Percentiles rank a stretch among this genome's conserved stretches.
phyloP scores from a whole-genome alignment of 2,113 vertebrate species.

The Uria aalge region DNA sequence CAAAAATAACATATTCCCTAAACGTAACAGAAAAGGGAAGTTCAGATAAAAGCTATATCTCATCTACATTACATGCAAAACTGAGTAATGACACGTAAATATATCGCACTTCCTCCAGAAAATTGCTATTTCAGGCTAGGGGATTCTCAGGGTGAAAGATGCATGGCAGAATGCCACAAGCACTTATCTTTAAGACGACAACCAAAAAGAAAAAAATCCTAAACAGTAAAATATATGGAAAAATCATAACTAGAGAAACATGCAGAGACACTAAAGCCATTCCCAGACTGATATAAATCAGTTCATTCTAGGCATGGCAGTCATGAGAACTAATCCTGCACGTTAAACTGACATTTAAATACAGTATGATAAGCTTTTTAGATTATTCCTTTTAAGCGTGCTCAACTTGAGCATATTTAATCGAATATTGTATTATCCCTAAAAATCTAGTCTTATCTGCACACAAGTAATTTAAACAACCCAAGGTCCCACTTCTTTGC shows the following conservation, averaged over 20 bases:
- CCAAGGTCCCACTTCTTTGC: background rate
- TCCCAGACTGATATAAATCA: background rate
- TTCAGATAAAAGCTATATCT: background rate
- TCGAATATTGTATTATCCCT: background rate
- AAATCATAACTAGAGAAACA: background rate
- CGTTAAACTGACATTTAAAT: background rate
- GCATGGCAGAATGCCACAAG: background rate
- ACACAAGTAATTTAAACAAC: background rate
- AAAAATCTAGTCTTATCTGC: background rate
- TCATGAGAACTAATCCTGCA: background rate
- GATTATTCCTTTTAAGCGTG: background rate
- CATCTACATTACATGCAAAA: background rate
- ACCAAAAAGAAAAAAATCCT: background rate
- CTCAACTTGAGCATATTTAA: background rate
- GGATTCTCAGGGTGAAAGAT: background rate
- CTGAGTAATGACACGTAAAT: background rate
- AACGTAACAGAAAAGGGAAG: background rate
- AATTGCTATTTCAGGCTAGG: background rate
- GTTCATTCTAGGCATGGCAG: background rate
- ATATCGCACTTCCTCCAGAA: background rate
- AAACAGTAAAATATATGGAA: background rate
- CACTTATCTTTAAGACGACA: background rate
- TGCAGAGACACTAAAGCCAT: background rate
- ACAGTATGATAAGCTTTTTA: background rate
- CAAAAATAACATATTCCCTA: background rate